phyloP scores from a whole-genome alignment of 2,797 vertebrate species.

The Taeniopygia guttata region DNA sequence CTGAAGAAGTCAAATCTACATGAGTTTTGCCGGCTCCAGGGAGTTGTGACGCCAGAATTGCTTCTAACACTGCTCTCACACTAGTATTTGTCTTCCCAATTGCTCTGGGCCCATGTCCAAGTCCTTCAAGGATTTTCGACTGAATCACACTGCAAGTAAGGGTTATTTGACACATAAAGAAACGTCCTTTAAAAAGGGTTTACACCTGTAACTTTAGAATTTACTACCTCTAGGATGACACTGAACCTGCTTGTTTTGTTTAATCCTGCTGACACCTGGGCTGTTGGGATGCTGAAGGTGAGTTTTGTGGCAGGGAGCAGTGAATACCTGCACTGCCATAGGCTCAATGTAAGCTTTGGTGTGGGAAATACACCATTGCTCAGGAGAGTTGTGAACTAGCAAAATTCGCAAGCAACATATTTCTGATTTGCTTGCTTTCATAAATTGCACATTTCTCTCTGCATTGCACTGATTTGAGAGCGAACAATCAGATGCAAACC shows the following conservation, averaged over 20 bases:
- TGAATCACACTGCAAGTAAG: neutral
- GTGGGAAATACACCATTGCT: neutral
- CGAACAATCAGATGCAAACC: neutral
- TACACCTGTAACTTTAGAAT: neutral
- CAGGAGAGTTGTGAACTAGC: neutral
- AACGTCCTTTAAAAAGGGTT: neutral
- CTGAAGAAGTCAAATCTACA: neutral
- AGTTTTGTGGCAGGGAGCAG: neutral
- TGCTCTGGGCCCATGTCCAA: neutral
- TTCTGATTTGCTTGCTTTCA: neutral
- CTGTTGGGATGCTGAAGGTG: neutral
- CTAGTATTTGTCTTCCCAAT: neutral
- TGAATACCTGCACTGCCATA: neutral
- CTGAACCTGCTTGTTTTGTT: neutral
- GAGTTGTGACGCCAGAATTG: neutral
- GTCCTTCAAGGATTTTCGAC: neutral
- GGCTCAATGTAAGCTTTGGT: neutral
- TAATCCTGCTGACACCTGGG: neutral
- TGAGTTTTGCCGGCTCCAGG: neutral
- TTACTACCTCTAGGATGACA: neutral
- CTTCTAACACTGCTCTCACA: neutral
- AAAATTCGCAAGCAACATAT: neutral
- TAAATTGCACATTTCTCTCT: neutral
- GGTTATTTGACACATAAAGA: neutral
- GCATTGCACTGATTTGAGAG: neutral